phyloP scores from a whole-genome alignment of 2,888 invertebrate genomes.

The Nematopogon swammerdamellus region DNA sequence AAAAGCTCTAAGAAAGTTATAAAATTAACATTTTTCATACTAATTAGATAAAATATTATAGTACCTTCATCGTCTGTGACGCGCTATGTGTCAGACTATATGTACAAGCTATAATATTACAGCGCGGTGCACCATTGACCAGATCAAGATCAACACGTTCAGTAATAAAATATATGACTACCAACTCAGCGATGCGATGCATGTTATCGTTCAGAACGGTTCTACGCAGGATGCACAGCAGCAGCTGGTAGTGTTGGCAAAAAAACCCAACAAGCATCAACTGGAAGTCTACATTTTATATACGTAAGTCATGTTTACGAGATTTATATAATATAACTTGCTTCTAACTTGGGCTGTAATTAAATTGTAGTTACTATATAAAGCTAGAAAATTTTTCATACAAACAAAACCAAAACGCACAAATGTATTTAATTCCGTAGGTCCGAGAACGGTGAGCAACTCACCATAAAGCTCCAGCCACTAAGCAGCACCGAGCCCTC shows the following conservation, averaged over 20 bases:
- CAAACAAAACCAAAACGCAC: no score
- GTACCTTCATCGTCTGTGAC: no score
- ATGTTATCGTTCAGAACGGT: slow-evolving; percentile 56
- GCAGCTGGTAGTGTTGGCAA: slow-evolving; percentile 35
- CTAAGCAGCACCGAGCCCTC: slow-evolving; percentile 4
- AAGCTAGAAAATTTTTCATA: no score
- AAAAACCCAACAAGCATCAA: slow-evolving; percentile 24
- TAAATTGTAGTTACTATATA: no score
- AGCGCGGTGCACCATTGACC: slow-evolving; percentile 64
- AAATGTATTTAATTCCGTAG: no score
- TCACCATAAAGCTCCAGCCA: slow-evolving; percentile 34
- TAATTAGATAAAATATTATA: no score
- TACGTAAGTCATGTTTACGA: slow-evolving; percentile 26
- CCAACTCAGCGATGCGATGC: slow-evolving; percentile 53
- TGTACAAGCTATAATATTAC: no score
- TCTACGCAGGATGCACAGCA: slow-evolving; percentile 20
- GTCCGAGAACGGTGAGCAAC: slow-evolving; percentile 27
- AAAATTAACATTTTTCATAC: no score
- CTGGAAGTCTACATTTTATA: slow-evolving; percentile 41
- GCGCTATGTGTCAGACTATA: no score
- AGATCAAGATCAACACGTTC: slow-evolving; percentile 57
- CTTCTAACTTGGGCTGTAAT: no score
- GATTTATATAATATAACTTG: no score
- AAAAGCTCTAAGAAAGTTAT: no score
- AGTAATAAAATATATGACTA: slow-evolving; percentile 61